Percentiles rank a stretch among this genome's conserved stretches.
Conservation (phyloP, 2,888 invertebrate genomes). For the Operophtera brumata region DNA sequence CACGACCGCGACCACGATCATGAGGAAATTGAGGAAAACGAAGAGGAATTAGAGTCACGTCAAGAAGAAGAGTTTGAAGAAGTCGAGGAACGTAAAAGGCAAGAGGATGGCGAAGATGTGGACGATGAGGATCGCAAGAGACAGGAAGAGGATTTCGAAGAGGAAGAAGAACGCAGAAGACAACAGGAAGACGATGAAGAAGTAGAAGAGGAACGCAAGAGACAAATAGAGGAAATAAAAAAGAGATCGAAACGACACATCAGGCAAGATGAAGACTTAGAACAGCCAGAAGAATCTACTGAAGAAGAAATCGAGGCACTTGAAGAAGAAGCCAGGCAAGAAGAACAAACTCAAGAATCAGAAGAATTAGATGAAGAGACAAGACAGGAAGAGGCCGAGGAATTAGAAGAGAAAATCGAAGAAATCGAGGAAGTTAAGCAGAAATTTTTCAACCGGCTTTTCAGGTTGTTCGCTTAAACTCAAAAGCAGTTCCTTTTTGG, state of each 20-base stretch:
- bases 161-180: background rate
- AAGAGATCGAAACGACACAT: constrained; percentile 14
- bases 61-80: background rate
- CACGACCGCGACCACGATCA: background rate
- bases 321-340: constrained; percentile 2
- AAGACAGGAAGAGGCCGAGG: constrained; percentile 25
- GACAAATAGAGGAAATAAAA: constrained; percentile 3
- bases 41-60: background rate
- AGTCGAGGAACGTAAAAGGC: background rate
- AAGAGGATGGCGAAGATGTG: constrained; percentile 1
- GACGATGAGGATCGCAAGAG: constrained; percentile 6
- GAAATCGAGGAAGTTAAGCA: constrained; percentile 31
- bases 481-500: constrained; percentile 46
- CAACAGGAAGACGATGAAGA: constrained; percentile 19
- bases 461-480: constrained; percentile 50
- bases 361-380: constrained; percentile 18
- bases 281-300: constrained; percentile 10
- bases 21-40: background rate
- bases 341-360: constrained; percentile 7
- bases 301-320: constrained; percentile 11
- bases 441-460: constrained; percentile 50
- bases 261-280: constrained; percentile 2
- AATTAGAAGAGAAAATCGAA: constrained; percentile 26
- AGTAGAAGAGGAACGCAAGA: constrained; percentile 9
- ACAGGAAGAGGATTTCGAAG: background rate